A percentile compares a stretch with the other conserved stretches of the same genome.
Evolutionary conservation across 2,797 vertebrate species (phyloP).

Genomic region (Ptychobarbus kaznakovi): DNA sequence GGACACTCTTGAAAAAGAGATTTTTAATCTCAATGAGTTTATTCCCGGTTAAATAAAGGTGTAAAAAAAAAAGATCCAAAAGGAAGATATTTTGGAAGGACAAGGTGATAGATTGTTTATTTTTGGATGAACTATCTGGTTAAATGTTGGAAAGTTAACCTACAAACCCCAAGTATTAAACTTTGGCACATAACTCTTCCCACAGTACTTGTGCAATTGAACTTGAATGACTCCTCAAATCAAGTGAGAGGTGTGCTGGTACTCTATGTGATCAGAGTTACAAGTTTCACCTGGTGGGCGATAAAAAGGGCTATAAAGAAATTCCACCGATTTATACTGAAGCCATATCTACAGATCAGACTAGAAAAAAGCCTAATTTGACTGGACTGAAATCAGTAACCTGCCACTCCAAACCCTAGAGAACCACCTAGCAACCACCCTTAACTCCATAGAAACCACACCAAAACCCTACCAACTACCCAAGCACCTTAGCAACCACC

Average conservation of each 20-base stretch:
- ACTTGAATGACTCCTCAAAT: neutral
- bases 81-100: neutral
- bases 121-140: neutral
- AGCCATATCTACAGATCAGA: neutral
- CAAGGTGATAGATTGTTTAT: neutral
- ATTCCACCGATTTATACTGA: neutral
- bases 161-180: neutral
- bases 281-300: neutral
- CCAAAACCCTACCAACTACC: neutral
- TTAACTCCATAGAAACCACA: too few species aligned
- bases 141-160: neutral
- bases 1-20: too few species aligned
- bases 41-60: too few species aligned
- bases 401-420: neutral
- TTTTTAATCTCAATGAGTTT: too few species aligned
- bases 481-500: neutral
- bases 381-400: neutral
- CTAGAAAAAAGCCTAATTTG: too few species aligned
- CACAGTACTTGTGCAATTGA: neutral
- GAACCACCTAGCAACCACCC: neutral
- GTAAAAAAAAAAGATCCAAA: neutral
- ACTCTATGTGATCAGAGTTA: neutral
- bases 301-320: neutral
- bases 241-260: neutral
- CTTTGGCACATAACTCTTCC: neutral